Base-by-base conservation (phyloP, 2,113 vertebrate species). In the Solea solea region DNA sequence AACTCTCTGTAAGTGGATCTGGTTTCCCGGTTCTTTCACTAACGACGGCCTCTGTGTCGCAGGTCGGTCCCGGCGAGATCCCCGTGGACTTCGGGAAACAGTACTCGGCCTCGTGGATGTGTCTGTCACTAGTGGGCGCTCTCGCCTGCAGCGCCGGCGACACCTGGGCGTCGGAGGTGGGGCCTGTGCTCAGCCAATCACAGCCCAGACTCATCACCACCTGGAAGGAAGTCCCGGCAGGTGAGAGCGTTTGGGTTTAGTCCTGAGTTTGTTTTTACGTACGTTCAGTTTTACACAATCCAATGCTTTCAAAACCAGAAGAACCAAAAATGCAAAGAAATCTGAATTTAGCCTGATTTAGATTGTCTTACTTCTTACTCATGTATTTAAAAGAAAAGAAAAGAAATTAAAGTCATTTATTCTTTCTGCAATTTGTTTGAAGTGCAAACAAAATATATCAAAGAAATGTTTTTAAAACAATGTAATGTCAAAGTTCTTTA, bases 91-190 rank as follows among this genome's bases (percentile, higher is more conserved):
- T 99, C 78, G 92, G 93, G 4, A 95, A 93, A 64, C 94, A 99
- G 46, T 95, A 98, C 78, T 94, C 96, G 0, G 97, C 96, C 39
- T 98, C 96, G 1, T 99, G 98, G 98, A 96, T 99, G 95, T 97
- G 96, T 65, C 87, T 99, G 60, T 95, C 98, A n/a, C 93, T 99
- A 39, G 82, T 99, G 86, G 97, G 95, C 27, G 94, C 97, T 0
- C 86, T 99, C 56, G 95, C 96, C 2, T 95, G 95, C 89, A 96
- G 93, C 86, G 84, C 95, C 10, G 98, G 98, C 27, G 97, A 99
- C 76, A 98, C 97, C 0, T 99, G 98, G 98, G 96, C 97, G 60
- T 98, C 97, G 2, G 98, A 98, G 86, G 94, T 99, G 60, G 97
- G 94, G 39, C 94, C 94, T 0, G 93, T 96, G 53, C 88, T 97